Conservation (phyloP, 2,113 vertebrate species). For the Vanacampus margaritifer region DNA sequence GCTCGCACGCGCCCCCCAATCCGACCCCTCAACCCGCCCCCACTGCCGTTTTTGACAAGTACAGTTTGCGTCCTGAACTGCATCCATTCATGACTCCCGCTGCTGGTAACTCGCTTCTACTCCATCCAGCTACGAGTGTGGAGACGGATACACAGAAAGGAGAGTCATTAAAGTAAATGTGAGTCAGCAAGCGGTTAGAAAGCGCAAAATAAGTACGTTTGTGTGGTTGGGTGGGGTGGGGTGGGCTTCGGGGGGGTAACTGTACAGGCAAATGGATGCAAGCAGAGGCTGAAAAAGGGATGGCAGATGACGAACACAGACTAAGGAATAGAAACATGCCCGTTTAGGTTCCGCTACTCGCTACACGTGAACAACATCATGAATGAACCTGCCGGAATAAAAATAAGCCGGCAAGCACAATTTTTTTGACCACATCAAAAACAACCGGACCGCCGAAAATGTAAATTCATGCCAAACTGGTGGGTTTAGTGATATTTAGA, state of each 20-base stretch:
- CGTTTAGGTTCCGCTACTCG: constrained; percentile 42
- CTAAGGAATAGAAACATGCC: constrained; percentile 42
- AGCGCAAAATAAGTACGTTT: too few relatives aligned
- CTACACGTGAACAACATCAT: constrained; percentile 57
- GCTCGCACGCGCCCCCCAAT: constrained; percentile 45
- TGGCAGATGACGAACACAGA: constrained; percentile 32
- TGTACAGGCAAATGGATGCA: constrained; percentile 13
- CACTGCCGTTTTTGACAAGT: constrained; percentile 4
- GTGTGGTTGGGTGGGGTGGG: too few relatives aligned
- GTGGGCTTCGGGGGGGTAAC: constrained; percentile 15
- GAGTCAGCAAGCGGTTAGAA: constrained; percentile 6
- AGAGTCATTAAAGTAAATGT: constrained; percentile 2
- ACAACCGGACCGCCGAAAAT: constrained; percentile 7
- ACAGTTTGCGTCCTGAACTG: constrained; percentile 28
- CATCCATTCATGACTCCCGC: constrained; percentile 14
- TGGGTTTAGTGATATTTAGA: constrained; percentile 27
- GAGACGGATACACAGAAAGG: constrained; percentile 24
- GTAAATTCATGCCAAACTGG: constrained; percentile 25
- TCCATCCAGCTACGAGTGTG: constrained; percentile 27
- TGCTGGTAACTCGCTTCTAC: constrained; percentile 12
- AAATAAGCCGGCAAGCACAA: constrained; percentile 25
- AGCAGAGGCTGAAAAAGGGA: constrained; percentile 19
- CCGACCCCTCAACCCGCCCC: constrained; percentile 30
- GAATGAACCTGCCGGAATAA: constrained; percentile 43
- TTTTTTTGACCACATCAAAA: constrained; percentile 13